Evolutionary conservation across 2,888 invertebrate genomes (phyloP), one percentile per base, ranked within the genome.

Genomic region (Pseudeuparius sepicola): DNA sequence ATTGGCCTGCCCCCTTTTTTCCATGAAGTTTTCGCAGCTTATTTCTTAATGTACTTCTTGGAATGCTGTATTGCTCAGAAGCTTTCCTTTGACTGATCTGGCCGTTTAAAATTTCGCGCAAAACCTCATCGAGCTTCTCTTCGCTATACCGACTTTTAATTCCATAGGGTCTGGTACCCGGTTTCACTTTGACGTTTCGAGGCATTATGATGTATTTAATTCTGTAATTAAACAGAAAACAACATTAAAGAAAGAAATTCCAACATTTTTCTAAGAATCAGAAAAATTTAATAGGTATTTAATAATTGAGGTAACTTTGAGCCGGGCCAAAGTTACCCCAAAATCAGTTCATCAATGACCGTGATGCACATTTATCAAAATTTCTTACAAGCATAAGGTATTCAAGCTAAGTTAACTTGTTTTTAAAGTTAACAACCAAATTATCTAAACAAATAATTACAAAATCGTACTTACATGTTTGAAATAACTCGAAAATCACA

Each of bases 91-190:
- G 34, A 16, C 34, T 34, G 26, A 34, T 34, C 18, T 34, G 34
- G 14, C 34, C 34, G 28, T 18, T 34, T 34, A 10, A 15, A 30
- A 35, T 29, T 35, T 17, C 35, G 20, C 10, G 14, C 15, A 30
- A 14, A 35, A 29, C 12, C 29, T 35, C 18, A 3, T 30, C 17
- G 3, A 35, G 35, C 24, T 35, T 35, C 29, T 35, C 3, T 26
- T 28, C 25, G 6, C 25, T 28, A 33, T 28, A 33, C 10, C 25
- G 24, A 14, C 25, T 27, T 26, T 33, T 33, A n/a, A 25, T 28
- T 5, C 33, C 33, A 26, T 33, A 33, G n/a, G 33, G 33, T 27
- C 25, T 33, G 12, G 33, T 33, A 33, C 33, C 33, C 11, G 33
- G 25, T 28, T 33, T 26, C 24, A 33, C 15, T 9, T 33, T 27